Evolutionary conservation across 2,113 vertebrate genomes (phyloP).

Genomic region (Periophthalmodon schlosseri): DNA sequence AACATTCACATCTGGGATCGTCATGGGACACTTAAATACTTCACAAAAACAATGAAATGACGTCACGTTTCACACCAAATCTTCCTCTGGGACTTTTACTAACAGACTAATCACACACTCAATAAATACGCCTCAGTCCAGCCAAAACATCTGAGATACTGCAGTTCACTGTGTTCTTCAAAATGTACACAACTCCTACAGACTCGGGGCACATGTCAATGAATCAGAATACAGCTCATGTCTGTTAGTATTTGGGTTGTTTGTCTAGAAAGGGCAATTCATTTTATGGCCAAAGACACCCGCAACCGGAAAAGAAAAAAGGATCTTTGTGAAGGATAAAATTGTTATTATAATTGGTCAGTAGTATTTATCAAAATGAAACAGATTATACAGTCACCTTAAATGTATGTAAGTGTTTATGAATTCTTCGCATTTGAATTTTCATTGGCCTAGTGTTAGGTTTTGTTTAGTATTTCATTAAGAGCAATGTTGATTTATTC

Average conservation of each 20-base stretch:
- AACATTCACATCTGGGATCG: conserved; percentile 53
- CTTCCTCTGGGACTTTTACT: conserved; percentile 20
- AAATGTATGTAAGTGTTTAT: too few relatives aligned
- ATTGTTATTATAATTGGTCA: too few relatives aligned
- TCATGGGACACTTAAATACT: conserved; percentile 23
- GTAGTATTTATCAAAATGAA: too few relatives aligned
- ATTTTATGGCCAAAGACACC: too few relatives aligned
- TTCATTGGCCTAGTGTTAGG: too few relatives aligned
- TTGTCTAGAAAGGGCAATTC: too few relatives aligned
- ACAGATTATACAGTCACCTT: too few relatives aligned
- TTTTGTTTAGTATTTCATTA: too few relatives aligned
- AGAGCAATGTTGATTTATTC: too few relatives aligned
- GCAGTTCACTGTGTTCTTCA: neutral
- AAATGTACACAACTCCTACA: neutral
- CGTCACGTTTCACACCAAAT: conserved; percentile 18
- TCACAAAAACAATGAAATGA: conserved; percentile 23
- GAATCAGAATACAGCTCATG: neutral
- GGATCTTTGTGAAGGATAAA: too few relatives aligned
- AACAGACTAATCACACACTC: conserved; percentile 43
- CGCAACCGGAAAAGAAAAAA: too few relatives aligned
- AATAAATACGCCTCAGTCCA: conserved; percentile 17
- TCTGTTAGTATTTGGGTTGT: neutral
- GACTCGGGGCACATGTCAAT: neutral
- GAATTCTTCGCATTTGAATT: too few relatives aligned
- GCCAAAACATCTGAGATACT: conserved; percentile 6